Evolutionary conservation across 2,113 vertebrate species (phyloP).

Genomic region (Dasypus novemcinctus): DNA sequence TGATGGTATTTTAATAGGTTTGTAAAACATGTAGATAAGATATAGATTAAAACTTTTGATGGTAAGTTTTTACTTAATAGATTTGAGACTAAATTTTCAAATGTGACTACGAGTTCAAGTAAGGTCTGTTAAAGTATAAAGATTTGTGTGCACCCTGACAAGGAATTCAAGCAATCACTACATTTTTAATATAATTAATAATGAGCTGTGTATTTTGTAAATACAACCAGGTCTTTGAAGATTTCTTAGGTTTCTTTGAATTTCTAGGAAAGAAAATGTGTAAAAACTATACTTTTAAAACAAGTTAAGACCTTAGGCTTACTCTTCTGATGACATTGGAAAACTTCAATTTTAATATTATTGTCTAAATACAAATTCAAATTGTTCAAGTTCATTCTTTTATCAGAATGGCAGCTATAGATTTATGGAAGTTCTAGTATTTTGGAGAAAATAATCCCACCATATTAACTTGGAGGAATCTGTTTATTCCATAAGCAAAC

Average conservation of each 20-base stretch:
- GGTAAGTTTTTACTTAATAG: background rate
- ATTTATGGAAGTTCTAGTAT: background rate
- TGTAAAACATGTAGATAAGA: background rate
- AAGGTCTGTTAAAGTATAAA: background rate
- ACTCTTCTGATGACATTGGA: background rate
- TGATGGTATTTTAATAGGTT: background rate
- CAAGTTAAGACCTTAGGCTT: background rate
- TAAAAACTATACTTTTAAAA: constrained; percentile 1
- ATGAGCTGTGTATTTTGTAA: background rate
- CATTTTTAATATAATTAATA: constrained; percentile 18
- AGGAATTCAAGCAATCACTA: background rate
- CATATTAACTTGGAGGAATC: background rate
- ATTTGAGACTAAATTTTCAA: constrained; percentile 35
- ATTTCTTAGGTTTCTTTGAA: background rate
- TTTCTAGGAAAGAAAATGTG: background rate
- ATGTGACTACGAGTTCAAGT: background rate
- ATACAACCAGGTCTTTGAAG: background rate
- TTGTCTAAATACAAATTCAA: background rate
- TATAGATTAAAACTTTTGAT: background rate
- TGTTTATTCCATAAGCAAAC: background rate
- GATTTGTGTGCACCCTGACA: background rate
- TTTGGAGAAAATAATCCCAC: background rate
- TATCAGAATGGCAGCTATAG: background rate
- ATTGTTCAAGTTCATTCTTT: background rate
- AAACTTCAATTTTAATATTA: background rate